phyloP scores from a whole-genome alignment of 2,113 vertebrate species.

The Sinocyclocheilus anophthalmus region DNA sequence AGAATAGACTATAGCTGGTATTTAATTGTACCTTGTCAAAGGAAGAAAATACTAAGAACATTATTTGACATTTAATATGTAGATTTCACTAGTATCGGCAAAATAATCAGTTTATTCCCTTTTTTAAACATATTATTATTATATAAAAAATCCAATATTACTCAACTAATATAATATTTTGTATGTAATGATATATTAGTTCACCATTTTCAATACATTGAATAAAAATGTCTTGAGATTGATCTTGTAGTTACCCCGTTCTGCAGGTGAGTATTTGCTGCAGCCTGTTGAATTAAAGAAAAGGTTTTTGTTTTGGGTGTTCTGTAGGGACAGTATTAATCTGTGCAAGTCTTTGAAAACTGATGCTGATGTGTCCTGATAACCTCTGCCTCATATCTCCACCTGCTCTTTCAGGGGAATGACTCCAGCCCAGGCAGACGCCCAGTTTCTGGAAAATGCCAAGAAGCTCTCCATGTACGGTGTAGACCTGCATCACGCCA shows the following conservation, averaged over 20 bases:
- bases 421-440: slow-evolving; percentile 93
- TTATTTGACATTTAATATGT: not conserved
- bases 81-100: not conserved
- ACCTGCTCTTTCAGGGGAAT: slow-evolving; percentile 79
- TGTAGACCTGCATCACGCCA: slow-evolving; percentile 95
- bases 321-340: too few species aligned
- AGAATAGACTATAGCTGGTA: not conserved
- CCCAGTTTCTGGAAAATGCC: slow-evolving; percentile 95
- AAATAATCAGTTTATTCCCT: not conserved
- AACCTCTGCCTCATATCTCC: not conserved
- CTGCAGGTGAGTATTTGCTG: too few species aligned
- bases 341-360: not conserved
- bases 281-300: too few species aligned
- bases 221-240: too few species aligned
- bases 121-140: too few species aligned
- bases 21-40: not conserved
- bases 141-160: too few species aligned
- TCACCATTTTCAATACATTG: too few species aligned
- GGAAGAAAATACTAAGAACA: not conserved
- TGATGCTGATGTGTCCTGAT: not conserved
- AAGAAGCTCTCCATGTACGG: slow-evolving; percentile 99
- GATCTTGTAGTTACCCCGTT: too few species aligned
- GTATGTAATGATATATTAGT: too few species aligned
- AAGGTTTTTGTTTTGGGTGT: too few species aligned
- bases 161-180: too few species aligned